These are phyloP conservation scores for Drosophila gunungcola DNA, from an alignment of 1,140 invertebrate species.

Conservation along the genomic window DNA sequence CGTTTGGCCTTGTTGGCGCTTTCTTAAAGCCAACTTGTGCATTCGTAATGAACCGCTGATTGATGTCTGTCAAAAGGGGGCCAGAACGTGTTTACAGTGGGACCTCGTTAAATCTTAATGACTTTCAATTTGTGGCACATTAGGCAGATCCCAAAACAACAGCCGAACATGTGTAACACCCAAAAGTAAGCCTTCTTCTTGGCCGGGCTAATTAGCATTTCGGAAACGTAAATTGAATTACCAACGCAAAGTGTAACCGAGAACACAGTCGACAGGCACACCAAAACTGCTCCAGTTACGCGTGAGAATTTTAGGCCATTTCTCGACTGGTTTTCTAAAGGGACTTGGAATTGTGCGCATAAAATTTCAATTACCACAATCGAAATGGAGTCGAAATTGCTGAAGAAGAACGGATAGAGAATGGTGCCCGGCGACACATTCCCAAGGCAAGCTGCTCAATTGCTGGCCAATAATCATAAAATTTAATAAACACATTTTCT, in stretches of 20 bases:
- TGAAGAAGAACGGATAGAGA: not conserved
- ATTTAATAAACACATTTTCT: constrained; percentile 80
- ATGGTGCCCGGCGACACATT: constrained; percentile 54
- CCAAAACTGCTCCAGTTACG: constrained; percentile 75
- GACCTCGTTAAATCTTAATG: constrained; percentile 63
- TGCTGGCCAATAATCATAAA: constrained; percentile 81
- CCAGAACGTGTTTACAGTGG: constrained; percentile 34
- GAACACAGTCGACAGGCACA: constrained; percentile 7
- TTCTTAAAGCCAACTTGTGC: constrained; percentile 52
- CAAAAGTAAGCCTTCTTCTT: constrained; percentile 34
- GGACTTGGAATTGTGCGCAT: constrained; percentile 48
- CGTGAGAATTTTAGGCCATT: constrained; percentile 74
- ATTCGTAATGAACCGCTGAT: constrained; percentile 74
- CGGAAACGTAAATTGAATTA: constrained; percentile 80
- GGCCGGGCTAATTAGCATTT: constrained; percentile 78
- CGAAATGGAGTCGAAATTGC: constrained; percentile 18
- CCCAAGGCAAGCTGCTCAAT: constrained; percentile 70
- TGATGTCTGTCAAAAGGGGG: constrained; percentile 57
- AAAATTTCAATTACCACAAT: constrained; percentile 76
- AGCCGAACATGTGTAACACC: constrained; percentile 62
- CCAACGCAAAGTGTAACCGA: constrained; percentile 72
- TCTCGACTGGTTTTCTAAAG: constrained; percentile 20
- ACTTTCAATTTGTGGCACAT: constrained; percentile 81
- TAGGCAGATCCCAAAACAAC: constrained; percentile 63
- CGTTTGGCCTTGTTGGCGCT: constrained; percentile 20